Conservation (phyloP, 2,113 vertebrate genomes). For the Chelonoidis abingdonii region DNA sequence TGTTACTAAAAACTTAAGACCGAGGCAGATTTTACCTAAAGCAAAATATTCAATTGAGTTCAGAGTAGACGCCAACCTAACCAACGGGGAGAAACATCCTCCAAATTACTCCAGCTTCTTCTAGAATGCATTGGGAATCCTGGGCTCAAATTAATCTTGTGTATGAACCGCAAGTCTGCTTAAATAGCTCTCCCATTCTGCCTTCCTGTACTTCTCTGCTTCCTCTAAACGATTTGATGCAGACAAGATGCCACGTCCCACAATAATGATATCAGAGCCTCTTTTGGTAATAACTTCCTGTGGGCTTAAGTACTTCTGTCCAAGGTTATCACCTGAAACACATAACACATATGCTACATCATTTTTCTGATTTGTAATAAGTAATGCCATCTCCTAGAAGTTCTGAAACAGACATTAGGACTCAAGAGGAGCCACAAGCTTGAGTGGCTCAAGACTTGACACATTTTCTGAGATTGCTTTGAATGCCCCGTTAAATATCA, state of each 20-base stretch:
- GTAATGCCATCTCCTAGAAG: not conserved
- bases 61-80: not conserved
- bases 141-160: not conserved
- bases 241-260: conserved; percentile 91
- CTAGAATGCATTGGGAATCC: not conserved
- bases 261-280: conserved; percentile 94
- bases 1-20: not conserved
- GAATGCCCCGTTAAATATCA: not conserved
- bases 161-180: conserved; percentile 70
- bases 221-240: conserved; percentile 80
- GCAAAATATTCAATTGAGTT: not conserved
- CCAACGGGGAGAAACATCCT: not conserved
- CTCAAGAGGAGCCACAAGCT: not conserved
- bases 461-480: not conserved
- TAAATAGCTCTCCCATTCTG: conserved; percentile 91
- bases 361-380: not conserved
- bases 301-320: conserved; percentile 91
- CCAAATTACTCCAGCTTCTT: not conserved
- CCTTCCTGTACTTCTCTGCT: conserved; percentile 88
- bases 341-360: not conserved
- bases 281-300: conserved; percentile 86
- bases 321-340: conserved; percentile 87
- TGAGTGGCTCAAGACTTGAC: not conserved
- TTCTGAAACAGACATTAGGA: not conserved
- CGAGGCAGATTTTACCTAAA: not conserved